Base-by-base conservation (phyloP, 2,888 invertebrate species). In the Oscheius myriophilus region DNA sequence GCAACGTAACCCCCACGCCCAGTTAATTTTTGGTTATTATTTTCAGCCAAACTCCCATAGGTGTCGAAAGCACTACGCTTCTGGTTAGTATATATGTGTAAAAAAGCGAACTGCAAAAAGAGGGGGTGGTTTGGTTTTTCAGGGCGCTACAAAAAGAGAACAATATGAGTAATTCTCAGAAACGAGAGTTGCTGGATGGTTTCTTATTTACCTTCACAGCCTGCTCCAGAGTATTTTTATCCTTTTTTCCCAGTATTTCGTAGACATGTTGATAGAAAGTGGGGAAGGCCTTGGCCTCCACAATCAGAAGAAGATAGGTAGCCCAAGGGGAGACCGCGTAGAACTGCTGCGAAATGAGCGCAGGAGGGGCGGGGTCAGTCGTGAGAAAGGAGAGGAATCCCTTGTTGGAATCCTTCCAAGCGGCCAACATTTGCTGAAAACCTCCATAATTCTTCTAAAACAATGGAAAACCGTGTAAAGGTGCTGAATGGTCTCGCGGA, bases 321-420 rank as follows among this genome's bases (percentile, higher is more conserved):
- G 82, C 76, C 72, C 83, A 83, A 0, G 80, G 79, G 1, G 80
- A 71, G 26, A 76, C 68, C 14, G 62, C 33, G 43, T 69, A 61
- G 49, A 39, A 55, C 21, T 71, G 62, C n/a, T 73, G 66, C 0
- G 77, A 69, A 16, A 85, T 75, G 6, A 84, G 59, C 4, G 80
- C 78, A 9, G 84, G 83, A 3, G 79, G 83, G n/a, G 74, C 55
- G 9, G 54, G 68, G 18, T 77, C 78, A 1, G 81, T 70, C 0
- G 78, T 70, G 59, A 85, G 78, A 70, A 81, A 73, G 2, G 80
- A 78, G 25, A 84, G 63, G 16, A 81, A 26, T 9, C 84, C 84
- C 46, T 75, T 80, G 55, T 55, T 65, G 12, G 65, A 65, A 14
- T 65, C 65, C 39, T 55, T 45, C 65, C 80, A 81, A 11, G 69